Evolutionary conservation across 2,797 vertebrate genomes (phyloP).

Genomic region (Coendou prehensilis): DNA sequence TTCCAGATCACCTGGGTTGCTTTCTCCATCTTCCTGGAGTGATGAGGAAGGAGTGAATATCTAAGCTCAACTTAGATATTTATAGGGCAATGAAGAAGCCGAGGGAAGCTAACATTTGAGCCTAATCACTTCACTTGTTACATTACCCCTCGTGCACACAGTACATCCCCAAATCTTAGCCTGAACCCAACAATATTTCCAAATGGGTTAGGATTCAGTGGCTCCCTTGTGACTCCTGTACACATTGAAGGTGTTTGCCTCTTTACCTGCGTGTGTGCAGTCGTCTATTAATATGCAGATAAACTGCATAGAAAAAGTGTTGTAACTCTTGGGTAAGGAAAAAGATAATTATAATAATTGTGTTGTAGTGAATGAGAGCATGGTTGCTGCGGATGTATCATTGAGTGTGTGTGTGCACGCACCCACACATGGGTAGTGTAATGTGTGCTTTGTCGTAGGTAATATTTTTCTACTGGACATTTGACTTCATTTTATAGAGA

Average conservation of each 20-base stretch:
- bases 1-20: not conserved
- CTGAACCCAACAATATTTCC: accelerated
- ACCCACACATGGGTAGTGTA: not conserved
- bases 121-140: not conserved
- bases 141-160: not conserved
- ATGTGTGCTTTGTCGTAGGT: not conserved
- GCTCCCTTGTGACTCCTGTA: not conserved
- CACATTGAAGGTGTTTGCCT: not conserved
- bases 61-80: not conserved
- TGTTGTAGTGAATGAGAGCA: not conserved
- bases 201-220: not conserved
- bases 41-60: not conserved
- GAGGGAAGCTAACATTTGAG: not conserved
- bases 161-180: not conserved
- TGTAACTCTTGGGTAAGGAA: not conserved
- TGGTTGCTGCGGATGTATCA: not conserved
- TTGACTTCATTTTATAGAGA: slow-evolving; percentile 38
- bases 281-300: not conserved
- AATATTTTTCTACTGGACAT: not conserved
- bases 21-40: not conserved
- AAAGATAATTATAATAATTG: not conserved
- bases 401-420: not conserved
- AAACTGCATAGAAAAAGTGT: not conserved
- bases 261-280: not conserved
- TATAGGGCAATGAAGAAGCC: not conserved